Evolutionary conservation across 2,888 invertebrate species (phyloP).

Genomic region (Synergus japonicus): DNA sequence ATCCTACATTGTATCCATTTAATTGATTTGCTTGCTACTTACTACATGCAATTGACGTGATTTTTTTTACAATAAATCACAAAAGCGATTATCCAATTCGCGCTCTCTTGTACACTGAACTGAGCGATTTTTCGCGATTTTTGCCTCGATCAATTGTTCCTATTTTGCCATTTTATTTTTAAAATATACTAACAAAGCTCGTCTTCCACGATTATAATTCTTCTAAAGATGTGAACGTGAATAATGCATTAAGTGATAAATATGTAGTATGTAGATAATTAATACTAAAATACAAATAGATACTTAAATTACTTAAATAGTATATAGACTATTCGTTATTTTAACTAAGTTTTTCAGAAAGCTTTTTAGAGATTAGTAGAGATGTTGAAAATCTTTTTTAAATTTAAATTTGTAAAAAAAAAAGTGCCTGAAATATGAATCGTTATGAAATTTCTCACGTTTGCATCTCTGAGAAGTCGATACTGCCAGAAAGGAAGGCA

Average conservation of each 20-base stretch:
- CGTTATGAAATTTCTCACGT: background rate
- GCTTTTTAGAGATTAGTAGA: background rate
- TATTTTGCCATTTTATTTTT: conserved; percentile 31
- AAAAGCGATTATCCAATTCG: background rate
- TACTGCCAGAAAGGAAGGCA: background rate
- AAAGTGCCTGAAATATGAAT: background rate
- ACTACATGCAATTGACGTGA: background rate
- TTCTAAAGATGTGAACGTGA: conserved; percentile 40
- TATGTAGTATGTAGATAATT: background rate
- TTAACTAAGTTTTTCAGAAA: background rate
- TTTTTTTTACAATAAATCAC: background rate
- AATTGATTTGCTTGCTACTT: background rate
- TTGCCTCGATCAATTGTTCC: conserved; percentile 19
- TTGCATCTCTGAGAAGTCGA: background rate
- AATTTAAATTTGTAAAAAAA: background rate
- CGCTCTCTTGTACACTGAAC: background rate
- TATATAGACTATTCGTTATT: background rate
- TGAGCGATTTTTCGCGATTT: background rate
- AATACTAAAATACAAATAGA: background rate
- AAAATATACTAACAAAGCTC: conserved; percentile 41
- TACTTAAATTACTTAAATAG: background rate
- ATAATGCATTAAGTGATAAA: conserved; percentile 47
- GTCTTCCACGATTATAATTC: conserved; percentile 41
- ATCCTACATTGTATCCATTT: background rate
- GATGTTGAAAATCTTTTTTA: background rate